These are phyloP conservation scores for Campylomormyrus numenius DNA, from an alignment of 2,113 vertebrate genomes.

Conservation along the genomic window DNA sequence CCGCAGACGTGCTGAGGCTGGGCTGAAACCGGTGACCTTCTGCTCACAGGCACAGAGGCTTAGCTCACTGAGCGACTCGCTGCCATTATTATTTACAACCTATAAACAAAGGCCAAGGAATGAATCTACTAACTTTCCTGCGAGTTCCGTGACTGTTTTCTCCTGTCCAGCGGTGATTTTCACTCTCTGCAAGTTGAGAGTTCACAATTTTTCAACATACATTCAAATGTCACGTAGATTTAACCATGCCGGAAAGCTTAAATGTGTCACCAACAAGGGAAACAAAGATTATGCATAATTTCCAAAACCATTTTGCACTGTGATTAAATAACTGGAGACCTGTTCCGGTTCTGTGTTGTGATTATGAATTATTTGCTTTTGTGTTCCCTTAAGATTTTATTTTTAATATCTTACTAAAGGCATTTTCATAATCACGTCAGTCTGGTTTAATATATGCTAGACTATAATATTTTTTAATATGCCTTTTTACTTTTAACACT, in stretches of 20 bases:
- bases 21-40: no score
- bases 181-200: not conserved
- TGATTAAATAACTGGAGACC: not conserved
- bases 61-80: no score
- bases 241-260: not conserved
- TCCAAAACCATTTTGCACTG: not conserved
- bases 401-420: not conserved
- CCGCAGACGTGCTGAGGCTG: no score
- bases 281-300: not conserved
- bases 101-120: no score
- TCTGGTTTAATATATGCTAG: not conserved
- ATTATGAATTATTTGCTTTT: not conserved
- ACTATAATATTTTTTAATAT: not conserved
- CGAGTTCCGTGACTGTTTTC: not conserved
- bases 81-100: no score
- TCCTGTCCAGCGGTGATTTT: not conserved
- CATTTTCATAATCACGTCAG: not conserved
- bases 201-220: not conserved
- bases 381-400: not conserved
- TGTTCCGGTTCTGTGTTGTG: not conserved
- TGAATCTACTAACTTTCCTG: not conserved
- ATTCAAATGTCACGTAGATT: not conserved
- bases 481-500: not conserved
- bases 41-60: no score
- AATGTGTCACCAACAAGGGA: not conserved